These are phyloP conservation scores for Synanthedon formicaeformis DNA, from an alignment of 2,888 invertebrate genomes.

Conservation along the genomic window DNA sequence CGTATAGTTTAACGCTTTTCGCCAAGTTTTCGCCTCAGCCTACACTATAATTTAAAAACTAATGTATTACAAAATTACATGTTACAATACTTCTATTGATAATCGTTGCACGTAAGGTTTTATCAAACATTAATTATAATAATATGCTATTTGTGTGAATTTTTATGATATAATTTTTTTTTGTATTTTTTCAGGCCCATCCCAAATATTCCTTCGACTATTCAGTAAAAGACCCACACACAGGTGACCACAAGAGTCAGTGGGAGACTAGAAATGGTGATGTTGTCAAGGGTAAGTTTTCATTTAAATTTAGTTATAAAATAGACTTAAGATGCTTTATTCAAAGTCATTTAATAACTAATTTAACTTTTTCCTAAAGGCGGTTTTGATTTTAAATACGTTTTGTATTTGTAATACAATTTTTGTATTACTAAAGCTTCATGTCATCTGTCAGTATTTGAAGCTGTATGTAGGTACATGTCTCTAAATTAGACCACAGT, in stretches of 20 bases:
- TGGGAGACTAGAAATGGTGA: slow-evolving; percentile 73
- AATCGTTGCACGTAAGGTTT: no score
- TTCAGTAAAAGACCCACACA: slow-evolving; percentile 72
- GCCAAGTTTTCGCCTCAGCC: background rate
- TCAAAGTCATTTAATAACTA: no score
- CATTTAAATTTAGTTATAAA: background rate
- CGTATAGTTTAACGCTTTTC: background rate
- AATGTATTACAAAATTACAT: background rate
- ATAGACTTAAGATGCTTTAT: background rate
- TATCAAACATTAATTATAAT: no score
- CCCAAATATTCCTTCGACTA: slow-evolving; percentile 73
- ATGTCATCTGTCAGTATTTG: no score
- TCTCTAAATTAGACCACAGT: no score
- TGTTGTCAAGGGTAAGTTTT: slow-evolving; percentile 62
- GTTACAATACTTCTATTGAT: background rate
- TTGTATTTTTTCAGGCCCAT: slow-evolving; percentile 50
- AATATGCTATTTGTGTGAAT: no score
- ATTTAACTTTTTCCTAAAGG: no score
- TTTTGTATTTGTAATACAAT: no score
- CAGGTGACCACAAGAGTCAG: slow-evolving; percentile 72
- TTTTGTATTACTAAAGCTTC: no score
- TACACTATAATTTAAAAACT: background rate
- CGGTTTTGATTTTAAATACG: no score
- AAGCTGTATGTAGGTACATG: no score
- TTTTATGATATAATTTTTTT: background rate